phyloP scores from a whole-genome alignment of 1,140 invertebrate species.

The Panagrolaimus sp. region DNA sequence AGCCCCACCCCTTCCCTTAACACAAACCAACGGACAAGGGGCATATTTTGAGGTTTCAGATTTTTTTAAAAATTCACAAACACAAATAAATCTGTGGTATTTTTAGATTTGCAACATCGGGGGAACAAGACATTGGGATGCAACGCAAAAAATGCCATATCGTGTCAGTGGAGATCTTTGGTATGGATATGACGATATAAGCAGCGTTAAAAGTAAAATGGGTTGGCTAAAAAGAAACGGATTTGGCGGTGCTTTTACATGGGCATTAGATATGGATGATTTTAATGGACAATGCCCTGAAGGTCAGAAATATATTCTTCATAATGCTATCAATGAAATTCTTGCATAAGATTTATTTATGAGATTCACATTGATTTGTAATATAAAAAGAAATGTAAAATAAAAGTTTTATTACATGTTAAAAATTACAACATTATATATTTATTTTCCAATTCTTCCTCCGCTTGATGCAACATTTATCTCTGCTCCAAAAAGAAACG shows the following conservation, averaged over 20 bases:
- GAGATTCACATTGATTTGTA: too few relatives aligned
- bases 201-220: neutral
- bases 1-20: slow-evolving; percentile 82
- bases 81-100: slow-evolving; percentile 18
- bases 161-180: neutral
- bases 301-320: neutral
- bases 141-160: neutral
- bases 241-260: neutral
- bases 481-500: too few relatives aligned
- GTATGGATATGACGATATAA: neutral
- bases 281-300: neutral
- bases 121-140: slow-evolving; percentile 23
- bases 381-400: too few relatives aligned
- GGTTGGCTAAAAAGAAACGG: neutral
- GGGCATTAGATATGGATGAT: neutral
- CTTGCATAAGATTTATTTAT: too few relatives aligned
- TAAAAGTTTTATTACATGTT: too few relatives aligned
- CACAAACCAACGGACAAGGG: slow-evolving; percentile 81
- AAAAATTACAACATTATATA: too few relatives aligned
- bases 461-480: too few relatives aligned
- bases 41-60: slow-evolving; percentile 80
- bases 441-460: too few relatives aligned
- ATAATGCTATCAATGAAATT: neutral
- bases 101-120: neutral
- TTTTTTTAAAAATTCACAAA: neutral